These are phyloP conservation scores for Hyperoplus immaculatus DNA, from an alignment of 2,797 vertebrate species.

Conservation along the genomic window DNA sequence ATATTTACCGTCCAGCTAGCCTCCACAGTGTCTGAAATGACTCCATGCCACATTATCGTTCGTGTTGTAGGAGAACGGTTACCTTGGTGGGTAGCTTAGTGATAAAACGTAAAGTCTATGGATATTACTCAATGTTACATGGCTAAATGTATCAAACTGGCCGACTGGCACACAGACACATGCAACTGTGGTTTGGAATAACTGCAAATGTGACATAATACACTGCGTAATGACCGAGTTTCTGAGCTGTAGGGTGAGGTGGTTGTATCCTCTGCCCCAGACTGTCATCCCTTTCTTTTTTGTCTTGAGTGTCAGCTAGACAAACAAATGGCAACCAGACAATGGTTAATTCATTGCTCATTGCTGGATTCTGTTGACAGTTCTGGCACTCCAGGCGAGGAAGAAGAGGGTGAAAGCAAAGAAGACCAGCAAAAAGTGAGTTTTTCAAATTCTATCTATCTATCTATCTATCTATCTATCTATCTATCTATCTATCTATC, in stretches of 20 bases:
- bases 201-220: background rate
- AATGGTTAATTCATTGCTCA: constrained; percentile 37
- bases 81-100: constrained; percentile 38
- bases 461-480: no score
- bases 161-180: constrained; percentile 24
- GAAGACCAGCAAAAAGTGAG: constrained; percentile 89
- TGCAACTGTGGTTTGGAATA: constrained; percentile 12
- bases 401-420: constrained; percentile 88
- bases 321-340: constrained; percentile 34
- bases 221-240: background rate
- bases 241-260: background rate
- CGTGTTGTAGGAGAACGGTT: background rate
- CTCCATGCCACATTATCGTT: constrained; percentile 11
- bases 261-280: background rate
- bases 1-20: background rate
- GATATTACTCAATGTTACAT: constrained; percentile 30
- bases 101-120: background rate
- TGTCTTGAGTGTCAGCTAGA: constrained; percentile 39
- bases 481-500: no score
- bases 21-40: background rate
- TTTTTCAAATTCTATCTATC: constrained; percentile 2
- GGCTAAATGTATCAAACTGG: constrained; percentile 29
- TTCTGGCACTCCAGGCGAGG: constrained; percentile 88
- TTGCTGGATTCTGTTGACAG: constrained; percentile 69
- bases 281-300: constrained; percentile 10